Evolutionary conservation across 2,797 vertebrate species (phyloP).

Genomic region (Urophycis tenuis): DNA sequence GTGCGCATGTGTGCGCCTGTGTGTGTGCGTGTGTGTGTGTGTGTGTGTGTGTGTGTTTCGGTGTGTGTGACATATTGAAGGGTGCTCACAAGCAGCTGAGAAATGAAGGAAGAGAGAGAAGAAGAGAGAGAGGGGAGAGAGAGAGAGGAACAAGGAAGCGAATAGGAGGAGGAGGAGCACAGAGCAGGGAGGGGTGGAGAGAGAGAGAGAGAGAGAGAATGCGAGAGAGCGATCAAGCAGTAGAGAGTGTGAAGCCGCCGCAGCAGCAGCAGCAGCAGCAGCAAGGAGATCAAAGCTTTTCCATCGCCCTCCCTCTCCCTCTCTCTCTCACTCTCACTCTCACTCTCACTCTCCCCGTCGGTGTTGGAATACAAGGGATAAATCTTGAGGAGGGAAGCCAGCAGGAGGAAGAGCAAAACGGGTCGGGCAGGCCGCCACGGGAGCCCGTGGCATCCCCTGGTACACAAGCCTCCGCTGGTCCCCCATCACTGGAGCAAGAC

Average conservation of each 20-base stretch:
- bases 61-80: constrained; percentile 43
- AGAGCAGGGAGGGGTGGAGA: constrained; percentile 56
- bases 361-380: constrained; percentile 54
- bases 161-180: constrained; percentile 57
- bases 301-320: constrained; percentile 37
- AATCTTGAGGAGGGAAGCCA: constrained; percentile 42
- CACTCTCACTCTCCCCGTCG: constrained; percentile 39
- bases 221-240: constrained; percentile 58
- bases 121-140: constrained; percentile 32
- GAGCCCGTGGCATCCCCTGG: constrained; percentile 54
- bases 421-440: constrained; percentile 48
- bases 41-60: constrained; percentile 36
- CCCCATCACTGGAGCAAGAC: not conserved
- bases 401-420: constrained; percentile 45
- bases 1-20: too few species aligned
- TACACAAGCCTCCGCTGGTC: constrained; percentile 48
- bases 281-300: constrained; percentile 66
- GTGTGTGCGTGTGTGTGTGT: constrained; percentile 40
- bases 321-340: constrained; percentile 42
- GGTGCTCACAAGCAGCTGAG: constrained; percentile 54
- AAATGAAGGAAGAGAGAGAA: constrained; percentile 27
- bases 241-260: constrained; percentile 70
- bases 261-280: constrained; percentile 78
- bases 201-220: constrained; percentile 48
- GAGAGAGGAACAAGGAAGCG: constrained; percentile 45